phyloP scores from a whole-genome alignment of 2,888 invertebrate genomes.

The Phasia obesa region DNA sequence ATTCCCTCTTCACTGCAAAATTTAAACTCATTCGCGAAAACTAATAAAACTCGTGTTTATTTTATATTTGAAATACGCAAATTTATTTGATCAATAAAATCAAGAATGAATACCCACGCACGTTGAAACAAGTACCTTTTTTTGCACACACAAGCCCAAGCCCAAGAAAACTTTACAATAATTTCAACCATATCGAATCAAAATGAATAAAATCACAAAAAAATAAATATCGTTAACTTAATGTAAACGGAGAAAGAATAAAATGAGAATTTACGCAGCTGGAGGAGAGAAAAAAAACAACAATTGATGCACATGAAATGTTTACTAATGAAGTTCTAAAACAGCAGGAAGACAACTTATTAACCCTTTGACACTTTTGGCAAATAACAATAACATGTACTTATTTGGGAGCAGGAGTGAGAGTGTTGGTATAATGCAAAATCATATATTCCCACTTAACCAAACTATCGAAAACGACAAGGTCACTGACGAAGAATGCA shows the following conservation, averaged over 20 bases:
- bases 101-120: too few species aligned
- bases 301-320: conserved; percentile 68
- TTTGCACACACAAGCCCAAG: not conserved
- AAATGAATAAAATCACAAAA: conserved; percentile 36
- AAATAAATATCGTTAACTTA: conserved; percentile 42
- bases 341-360: conserved; percentile 80
- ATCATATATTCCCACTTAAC: too few species aligned
- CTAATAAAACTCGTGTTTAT: too few species aligned
- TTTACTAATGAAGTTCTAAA: conserved; percentile 78
- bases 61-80: too few species aligned
- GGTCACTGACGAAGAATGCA: too few species aligned
- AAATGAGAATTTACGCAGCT: conserved; percentile 67
- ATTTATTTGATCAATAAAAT: too few species aligned
- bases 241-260: conserved; percentile 20
- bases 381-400: conserved; percentile 65
- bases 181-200: conserved; percentile 42
- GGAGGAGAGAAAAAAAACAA: conserved; percentile 68
- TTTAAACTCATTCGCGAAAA: too few species aligned
- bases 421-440: conserved; percentile 3
- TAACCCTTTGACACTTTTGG: conserved; percentile 79
- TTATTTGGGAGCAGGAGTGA: not conserved
- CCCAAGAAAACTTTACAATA: not conserved
- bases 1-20: too few species aligned
- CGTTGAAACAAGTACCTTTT: not conserved
- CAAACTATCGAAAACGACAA: too few species aligned